Evolutionary conservation across 2,113 vertebrate genomes (phyloP), one percentile per base, ranked within the genome.

Genomic region (Nesoenas mayeri): DNA sequence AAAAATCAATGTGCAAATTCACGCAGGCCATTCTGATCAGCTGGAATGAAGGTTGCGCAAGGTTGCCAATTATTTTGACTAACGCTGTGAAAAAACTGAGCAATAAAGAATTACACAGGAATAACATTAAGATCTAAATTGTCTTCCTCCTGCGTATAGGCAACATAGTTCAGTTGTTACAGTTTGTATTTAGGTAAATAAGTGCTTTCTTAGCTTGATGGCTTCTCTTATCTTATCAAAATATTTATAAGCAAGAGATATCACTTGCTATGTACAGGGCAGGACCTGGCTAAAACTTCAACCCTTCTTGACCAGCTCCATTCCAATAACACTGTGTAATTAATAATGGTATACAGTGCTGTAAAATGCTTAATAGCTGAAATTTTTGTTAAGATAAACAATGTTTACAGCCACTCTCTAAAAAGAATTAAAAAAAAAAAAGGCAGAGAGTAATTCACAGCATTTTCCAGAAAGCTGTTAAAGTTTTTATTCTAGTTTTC

Each of bases 1-100:
- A 87, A 93, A 96, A 96, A 97, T 89, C 84, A 79, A 85, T 82
- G 62, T 72, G 53, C 50, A 96, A 85, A 88, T 92, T 85, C 77
- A 83, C 69, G 36, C 4, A 57, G 54, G 50, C 15, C 40, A 32
- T 79, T 88, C 91, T 87, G 53, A 89, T 81, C 65, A 85, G 58
- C 15, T 13, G 44, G 26, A 93, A 89, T 38, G 91, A 93, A 93
- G 50, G 62, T 90, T 75, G n/a, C 22, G 51, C 62, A 88, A 88
- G 65, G 70, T 50, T 73, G 42, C 25, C 36, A 86, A 87, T 64
- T 74, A 89, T 89, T 89, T 74, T 90, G 48, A 28, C 54, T 25
- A 62, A 24, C 36, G 40, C 48, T 50, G 10, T 38, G 44, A 79
- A 69, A 91, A 69, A 22, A 65, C 34, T 10, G 18, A 64, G 25